Evolutionary conservation across 2,888 invertebrate genomes (phyloP).

Genomic region (Tupiocoris notatus): DNA sequence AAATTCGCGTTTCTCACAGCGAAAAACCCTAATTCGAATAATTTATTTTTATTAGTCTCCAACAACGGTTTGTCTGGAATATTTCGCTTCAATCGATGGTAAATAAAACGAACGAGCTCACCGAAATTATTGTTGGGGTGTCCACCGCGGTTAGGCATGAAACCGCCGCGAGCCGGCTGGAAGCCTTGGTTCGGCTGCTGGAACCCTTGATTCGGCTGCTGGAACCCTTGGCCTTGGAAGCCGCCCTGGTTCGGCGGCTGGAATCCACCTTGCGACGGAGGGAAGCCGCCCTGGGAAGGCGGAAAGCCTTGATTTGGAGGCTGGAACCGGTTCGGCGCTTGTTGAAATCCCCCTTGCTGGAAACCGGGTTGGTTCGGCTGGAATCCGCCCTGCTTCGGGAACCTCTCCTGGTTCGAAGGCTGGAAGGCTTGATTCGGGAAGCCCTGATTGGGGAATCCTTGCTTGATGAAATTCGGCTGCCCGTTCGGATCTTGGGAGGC

Average conservation of each 20-base stretch:
- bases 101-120: too few species aligned
- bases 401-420: neutral
- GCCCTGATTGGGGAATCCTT: conserved; percentile 5
- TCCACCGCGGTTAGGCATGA: neutral
- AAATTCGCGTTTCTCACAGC: too few species aligned
- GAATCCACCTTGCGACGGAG: neutral
- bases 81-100: too few species aligned
- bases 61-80: too few species aligned
- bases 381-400: conserved; percentile 18
- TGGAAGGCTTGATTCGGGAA: neutral
- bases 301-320: neutral
- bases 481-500: neutral
- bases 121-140: neutral
- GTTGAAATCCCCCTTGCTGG: neutral
- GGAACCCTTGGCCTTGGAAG: neutral
- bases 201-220: neutral
- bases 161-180: neutral
- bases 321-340: neutral
- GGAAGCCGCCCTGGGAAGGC: too few species aligned
- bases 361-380: neutral
- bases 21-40: too few species aligned
- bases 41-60: too few species aligned
- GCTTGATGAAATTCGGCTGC: neutral
- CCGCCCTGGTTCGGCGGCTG: neutral
- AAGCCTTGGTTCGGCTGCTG: neutral